These are phyloP conservation scores for Chloroclystis v-ata DNA, from an alignment of 2,888 invertebrate species.

Conservation along the genomic window DNA sequence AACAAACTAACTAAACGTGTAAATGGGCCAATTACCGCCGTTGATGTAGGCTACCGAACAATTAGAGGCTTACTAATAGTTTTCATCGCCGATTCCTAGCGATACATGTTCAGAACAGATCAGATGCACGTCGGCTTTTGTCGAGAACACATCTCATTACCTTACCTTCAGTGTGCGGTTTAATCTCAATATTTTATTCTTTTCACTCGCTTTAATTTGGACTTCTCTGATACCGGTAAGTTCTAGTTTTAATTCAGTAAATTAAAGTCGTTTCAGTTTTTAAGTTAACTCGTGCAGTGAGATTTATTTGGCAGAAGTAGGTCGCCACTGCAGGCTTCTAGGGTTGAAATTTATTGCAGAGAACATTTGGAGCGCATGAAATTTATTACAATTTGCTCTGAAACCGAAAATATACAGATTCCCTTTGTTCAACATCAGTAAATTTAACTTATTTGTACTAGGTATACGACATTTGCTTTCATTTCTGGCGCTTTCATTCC, in stretches of 20 bases:
- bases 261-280: constrained; percentile 32
- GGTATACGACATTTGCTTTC: neutral
- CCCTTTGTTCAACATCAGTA: constrained; percentile 35
- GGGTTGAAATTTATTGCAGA: constrained; percentile 43
- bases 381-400: constrained; percentile 51
- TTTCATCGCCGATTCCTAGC: constrained; percentile 73
- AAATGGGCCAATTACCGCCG: constrained; percentile 76
- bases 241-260: constrained; percentile 9
- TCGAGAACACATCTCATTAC: constrained; percentile 48
- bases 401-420: constrained; percentile 39
- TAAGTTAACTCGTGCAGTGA: constrained; percentile 40
- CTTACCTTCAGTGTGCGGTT: constrained; percentile 23
- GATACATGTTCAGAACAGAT: constrained; percentile 51
- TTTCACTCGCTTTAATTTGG: constrained; percentile 7
- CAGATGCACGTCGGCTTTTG: constrained; percentile 65
- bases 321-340: constrained; percentile 49
- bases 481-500: constrained; percentile 1
- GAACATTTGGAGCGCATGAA: constrained; percentile 46
- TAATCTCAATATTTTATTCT: constrained; percentile 11
- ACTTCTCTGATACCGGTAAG: neutral
- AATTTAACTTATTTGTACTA: neutral
- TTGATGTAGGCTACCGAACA: constrained; percentile 73
- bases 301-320: constrained; percentile 53
- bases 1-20: constrained; percentile 74
- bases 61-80: constrained; percentile 75